Base-by-base conservation (phyloP, 2,888 invertebrate species). In the Diarsia rubi region DNA sequence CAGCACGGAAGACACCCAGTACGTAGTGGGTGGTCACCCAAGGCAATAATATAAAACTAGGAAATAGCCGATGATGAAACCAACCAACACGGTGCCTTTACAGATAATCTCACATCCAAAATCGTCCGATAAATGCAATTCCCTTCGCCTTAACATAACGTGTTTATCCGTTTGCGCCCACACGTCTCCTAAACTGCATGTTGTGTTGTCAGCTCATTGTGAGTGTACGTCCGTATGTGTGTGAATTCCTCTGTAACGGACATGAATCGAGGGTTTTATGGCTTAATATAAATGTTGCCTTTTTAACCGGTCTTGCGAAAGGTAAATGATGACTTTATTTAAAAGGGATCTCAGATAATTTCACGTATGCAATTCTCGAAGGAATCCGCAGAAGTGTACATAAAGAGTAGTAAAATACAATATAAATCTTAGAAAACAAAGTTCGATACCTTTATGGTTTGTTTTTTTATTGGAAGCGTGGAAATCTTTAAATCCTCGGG, bases 111-210 rank as follows among this genome's bases (percentile, higher is more conserved):
- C 69, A 16, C 3, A 37, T 21, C 12, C 5, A 70, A 60, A 73
- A 42, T 0, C 6, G 2, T 24, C 9, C 6, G 5, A 27, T 14
- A 2, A 3, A n/a, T 31, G 16, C 44, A 1, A 27, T 1, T 12
- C 0, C 0, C 73, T 82, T 79, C 76, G 69, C 89, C 89, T 90
- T 90, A 90, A 90, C 84, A 69, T 45, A 69, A 72, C 77, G 42
- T 76, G 85, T 84, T 82, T 84, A 80, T 84, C 69, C 86, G 76
- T 81, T 81, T 73, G 45, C 90, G 75, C 90, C 90, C 86, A 90
- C 90, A 81, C 89, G 82, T 1, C 83, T 81, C 87, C 85, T 88
- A 86, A 89, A 90, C 90, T 81, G 87, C 88, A 85, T 79, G 83
- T 77, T 65, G 78, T 78, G 82, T 73, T 81, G 88, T 86, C 86